Evolutionary conservation across 2,797 vertebrate species (phyloP).

Genomic region (Muraenolepis orangiensis): DNA sequence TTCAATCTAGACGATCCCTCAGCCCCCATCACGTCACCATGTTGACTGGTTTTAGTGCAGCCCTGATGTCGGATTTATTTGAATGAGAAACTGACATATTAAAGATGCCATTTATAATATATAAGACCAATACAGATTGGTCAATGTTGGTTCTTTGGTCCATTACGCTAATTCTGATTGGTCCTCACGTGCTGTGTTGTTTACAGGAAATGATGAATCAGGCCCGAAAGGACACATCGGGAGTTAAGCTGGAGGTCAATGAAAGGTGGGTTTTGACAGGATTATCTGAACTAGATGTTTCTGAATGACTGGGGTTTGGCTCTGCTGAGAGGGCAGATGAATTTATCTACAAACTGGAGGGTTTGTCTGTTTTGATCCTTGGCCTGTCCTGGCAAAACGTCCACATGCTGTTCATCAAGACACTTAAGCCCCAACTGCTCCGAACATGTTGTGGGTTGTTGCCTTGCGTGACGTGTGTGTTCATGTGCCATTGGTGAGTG

Average conservation of each 20-base stretch:
- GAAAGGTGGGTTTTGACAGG: constrained; percentile 82
- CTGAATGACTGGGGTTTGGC: neutral
- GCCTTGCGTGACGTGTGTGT: neutral
- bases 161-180: neutral
- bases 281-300: neutral
- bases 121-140: no score
- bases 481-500: neutral
- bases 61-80: no score
- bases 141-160: neutral
- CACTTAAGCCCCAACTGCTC: neutral
- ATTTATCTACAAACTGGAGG: neutral
- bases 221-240: constrained; percentile 85
- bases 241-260: constrained; percentile 93
- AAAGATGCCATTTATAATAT: no score
- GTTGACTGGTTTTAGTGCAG: no score
- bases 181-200: constrained; percentile 16
- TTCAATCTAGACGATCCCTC: no score
- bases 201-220: constrained; percentile 96
- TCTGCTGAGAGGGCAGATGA: neutral
- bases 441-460: neutral
- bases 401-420: neutral
- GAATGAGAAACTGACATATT: no score
- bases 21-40: no score
- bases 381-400: neutral
- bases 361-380: neutral